phyloP scores from a whole-genome alignment of 2,888 invertebrate species.

The Eupithecia subfuscata region DNA sequence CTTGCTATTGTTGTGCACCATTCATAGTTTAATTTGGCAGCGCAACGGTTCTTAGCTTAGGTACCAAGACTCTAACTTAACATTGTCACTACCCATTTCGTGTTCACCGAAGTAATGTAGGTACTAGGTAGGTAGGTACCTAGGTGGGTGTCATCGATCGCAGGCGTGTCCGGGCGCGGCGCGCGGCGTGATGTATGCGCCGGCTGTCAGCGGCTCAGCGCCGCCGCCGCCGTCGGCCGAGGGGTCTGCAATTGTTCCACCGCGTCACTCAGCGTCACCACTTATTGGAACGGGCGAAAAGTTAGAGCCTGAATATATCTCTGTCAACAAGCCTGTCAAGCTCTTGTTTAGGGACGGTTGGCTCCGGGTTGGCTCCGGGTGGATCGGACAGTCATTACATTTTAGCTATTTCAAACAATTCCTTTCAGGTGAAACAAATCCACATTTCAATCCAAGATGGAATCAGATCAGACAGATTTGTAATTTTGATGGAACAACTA shows the following conservation, averaged over 20 bases:
- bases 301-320: constrained; percentile 17
- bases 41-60: too few species aligned
- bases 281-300: constrained; percentile 30
- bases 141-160: constrained; percentile 15
- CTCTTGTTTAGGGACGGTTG: neutral
- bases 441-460: neutral
- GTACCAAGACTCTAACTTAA: too few species aligned
- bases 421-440: neutral
- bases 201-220: constrained; percentile 39
- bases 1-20: too few species aligned
- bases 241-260: constrained; percentile 35
- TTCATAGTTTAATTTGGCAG: too few species aligned
- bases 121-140: neutral
- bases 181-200: constrained; percentile 41
- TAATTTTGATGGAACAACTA: too few species aligned
- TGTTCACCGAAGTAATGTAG: too few species aligned
- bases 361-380: neutral
- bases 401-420: neutral
- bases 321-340: constrained; percentile 8
- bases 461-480: neutral
- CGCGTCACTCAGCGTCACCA: constrained; percentile 19
- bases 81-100: too few species aligned
- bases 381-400: neutral
- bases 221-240: constrained; percentile 41
- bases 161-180: constrained; percentile 42